Percentiles rank a stretch among this genome's conserved stretches.
Conservation (phyloP, 2,113 vertebrate species). For the Eleginops maclovinus region DNA sequence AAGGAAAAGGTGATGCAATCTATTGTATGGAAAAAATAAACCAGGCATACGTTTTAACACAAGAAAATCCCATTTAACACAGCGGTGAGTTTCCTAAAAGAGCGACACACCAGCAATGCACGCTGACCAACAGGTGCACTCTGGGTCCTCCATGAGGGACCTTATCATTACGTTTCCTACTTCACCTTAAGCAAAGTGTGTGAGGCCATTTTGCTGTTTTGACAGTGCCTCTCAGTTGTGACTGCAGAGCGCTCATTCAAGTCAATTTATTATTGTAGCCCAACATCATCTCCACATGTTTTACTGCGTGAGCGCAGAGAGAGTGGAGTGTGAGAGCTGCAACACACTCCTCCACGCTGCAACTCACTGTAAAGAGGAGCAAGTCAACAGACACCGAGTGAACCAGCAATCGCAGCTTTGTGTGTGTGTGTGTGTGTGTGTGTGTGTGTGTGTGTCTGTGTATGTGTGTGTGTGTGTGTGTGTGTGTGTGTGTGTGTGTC, state of each 20-base stretch:
- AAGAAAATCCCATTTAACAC: neutral
- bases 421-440: neutral
- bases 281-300: neutral
- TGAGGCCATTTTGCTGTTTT: neutral
- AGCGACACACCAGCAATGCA: neutral
- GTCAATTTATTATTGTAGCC: too few species aligned
- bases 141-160: neutral
- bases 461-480: neutral
- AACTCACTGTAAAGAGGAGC: neutral
- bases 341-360: neutral
- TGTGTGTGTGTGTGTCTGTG: neutral
- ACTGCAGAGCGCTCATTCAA: neutral
- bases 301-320: neutral
- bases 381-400: neutral
- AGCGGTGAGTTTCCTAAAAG: too few species aligned
- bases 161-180: neutral
- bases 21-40: neutral
- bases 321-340: neutral
- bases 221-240: neutral
- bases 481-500: neutral
- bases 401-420: neutral
- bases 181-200: neutral
- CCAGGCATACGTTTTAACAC: neutral
- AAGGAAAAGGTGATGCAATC: too few species aligned
- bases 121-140: slow-evolving; percentile 5